Conservation (phyloP, 2,888 invertebrate species). For the Endotricha flammealis region DNA sequence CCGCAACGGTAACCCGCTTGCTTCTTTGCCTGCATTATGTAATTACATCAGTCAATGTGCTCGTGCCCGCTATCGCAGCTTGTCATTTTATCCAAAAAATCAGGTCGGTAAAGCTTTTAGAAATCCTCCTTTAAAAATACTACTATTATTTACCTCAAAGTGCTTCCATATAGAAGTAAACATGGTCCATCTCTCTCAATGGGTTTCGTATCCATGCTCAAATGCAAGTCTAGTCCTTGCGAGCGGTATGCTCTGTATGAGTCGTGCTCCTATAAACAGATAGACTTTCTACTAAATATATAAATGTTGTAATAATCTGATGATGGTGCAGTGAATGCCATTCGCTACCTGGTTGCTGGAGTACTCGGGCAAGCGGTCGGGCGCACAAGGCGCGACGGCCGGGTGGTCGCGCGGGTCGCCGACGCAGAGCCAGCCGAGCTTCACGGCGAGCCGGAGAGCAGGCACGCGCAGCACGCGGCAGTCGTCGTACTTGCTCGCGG, state of each 20-base stretch:
- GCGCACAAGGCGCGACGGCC: conserved; percentile 95
- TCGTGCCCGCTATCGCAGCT: too few relatives aligned
- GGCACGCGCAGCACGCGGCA: conserved; percentile 95
- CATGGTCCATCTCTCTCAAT: conserved; percentile 80
- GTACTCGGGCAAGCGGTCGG: conserved; percentile 97
- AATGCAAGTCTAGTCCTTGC: conserved; percentile 63
- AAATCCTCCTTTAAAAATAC: too few relatives aligned
- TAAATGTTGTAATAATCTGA: conserved; percentile 67
- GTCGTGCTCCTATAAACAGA: conserved; percentile 89
- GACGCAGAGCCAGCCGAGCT: conserved; percentile 93
- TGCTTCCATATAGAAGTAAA: conserved; percentile 93
- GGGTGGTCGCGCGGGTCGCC: conserved; percentile 98
- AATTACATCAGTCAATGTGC: too few relatives aligned
- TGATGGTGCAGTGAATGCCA: not conserved
- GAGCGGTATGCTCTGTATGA: conserved; percentile 95
- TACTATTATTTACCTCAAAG: conserved; percentile 88
- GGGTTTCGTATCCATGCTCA: conserved; percentile 66
- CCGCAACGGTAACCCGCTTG: too few relatives aligned
- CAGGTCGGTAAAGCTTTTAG: too few relatives aligned
- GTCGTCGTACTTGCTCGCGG: conserved; percentile 99
- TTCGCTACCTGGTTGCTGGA: conserved; percentile 92
- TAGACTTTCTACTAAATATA: too few relatives aligned
- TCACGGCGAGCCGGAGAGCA: conserved; percentile 88
- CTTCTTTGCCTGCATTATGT: too few relatives aligned
- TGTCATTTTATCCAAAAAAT: too few relatives aligned